A percentile compares a stretch with the other conserved stretches of the same genome.
Evolutionary conservation across 92 coral and sea anemone species (phyloP).

Genomic region (Porites cylindrica): DNA sequence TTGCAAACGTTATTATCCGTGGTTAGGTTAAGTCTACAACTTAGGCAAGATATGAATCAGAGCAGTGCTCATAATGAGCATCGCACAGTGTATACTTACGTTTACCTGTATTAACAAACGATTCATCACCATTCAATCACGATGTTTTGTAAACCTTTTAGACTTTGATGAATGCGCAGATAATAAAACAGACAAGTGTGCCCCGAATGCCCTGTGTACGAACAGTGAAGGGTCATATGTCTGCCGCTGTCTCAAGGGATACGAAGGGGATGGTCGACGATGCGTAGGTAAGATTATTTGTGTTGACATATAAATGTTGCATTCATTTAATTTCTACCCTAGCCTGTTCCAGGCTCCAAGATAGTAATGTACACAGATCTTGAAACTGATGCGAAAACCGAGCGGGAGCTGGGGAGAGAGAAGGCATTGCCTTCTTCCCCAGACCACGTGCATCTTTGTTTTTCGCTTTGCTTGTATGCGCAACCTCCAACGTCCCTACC

Average conservation of each 20-base stretch:
- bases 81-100: background rate
- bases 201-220: conserved; percentile 23
- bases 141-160: background rate
- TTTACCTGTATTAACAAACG: background rate
- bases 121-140: background rate
- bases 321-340: background rate
- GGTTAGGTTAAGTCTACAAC: too few relatives aligned
- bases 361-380: too few relatives aligned
- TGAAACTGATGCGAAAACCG: too few relatives aligned
- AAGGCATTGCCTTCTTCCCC: too few relatives aligned
- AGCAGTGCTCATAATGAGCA: too few relatives aligned
- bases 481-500: too few relatives aligned
- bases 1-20: too few relatives aligned
- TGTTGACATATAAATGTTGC: background rate
- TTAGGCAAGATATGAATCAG: too few relatives aligned
- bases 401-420: too few relatives aligned
- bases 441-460: too few relatives aligned
- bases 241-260: conserved; percentile 41
- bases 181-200: conserved; percentile 21
- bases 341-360: too few relatives aligned
- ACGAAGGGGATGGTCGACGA: conserved; percentile 42
- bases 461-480: too few relatives aligned
- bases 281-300: conserved; percentile 41
- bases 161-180: conserved; percentile 34
- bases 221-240: conserved; percentile 28